A percentile compares a stretch with the other conserved stretches of the same genome.
These are phyloP conservation scores for Dermolepida albohirtum DNA, from an alignment of 2,888 invertebrate species.

Conservation along the genomic window DNA sequence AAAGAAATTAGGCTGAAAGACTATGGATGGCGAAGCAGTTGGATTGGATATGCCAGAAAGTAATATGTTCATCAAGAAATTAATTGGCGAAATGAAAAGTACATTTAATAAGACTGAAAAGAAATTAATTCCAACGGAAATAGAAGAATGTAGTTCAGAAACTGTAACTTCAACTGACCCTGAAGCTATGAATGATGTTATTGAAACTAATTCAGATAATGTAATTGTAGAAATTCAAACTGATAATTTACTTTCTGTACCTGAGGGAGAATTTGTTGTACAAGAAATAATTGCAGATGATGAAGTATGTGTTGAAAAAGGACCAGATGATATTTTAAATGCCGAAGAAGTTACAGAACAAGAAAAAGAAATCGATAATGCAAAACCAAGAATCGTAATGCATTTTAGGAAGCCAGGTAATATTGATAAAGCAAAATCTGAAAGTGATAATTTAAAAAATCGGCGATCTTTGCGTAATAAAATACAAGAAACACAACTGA, in stretches of 20 bases:
- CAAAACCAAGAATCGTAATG: conserved; percentile 51
- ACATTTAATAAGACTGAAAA: conserved; percentile 65
- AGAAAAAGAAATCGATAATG: conserved; percentile 30
- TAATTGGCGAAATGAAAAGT: conserved; percentile 62
- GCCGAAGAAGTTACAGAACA: conserved; percentile 44
- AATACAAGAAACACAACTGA: conserved; percentile 58
- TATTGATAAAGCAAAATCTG: conserved; percentile 58
- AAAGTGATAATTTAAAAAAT: conserved; percentile 49
- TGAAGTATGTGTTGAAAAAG: conserved; percentile 26
- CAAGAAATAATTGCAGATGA: conserved; percentile 29
- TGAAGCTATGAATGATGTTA: conserved; percentile 12
- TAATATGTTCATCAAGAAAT: conserved; percentile 56
- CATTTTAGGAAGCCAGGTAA: conserved; percentile 63
- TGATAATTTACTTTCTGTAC: conserved; percentile 6
- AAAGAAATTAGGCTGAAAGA: conserved; percentile 36
- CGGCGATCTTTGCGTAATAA: conserved; percentile 64
- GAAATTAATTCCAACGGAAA: conserved; percentile 49
- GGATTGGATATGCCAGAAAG: conserved; percentile 29
- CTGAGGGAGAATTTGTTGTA: not conserved
- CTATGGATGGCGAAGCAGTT: conserved; percentile 38
- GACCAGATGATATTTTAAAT: not conserved
- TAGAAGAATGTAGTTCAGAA: conserved; percentile 31
- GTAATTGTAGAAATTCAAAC: conserved; percentile 9
- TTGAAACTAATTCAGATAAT: conserved; percentile 25
- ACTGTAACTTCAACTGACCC: conserved; percentile 26